Evolutionary conservation across 2,888 invertebrate genomes (phyloP).

Genomic region (Eucriotettix oculatus): DNA sequence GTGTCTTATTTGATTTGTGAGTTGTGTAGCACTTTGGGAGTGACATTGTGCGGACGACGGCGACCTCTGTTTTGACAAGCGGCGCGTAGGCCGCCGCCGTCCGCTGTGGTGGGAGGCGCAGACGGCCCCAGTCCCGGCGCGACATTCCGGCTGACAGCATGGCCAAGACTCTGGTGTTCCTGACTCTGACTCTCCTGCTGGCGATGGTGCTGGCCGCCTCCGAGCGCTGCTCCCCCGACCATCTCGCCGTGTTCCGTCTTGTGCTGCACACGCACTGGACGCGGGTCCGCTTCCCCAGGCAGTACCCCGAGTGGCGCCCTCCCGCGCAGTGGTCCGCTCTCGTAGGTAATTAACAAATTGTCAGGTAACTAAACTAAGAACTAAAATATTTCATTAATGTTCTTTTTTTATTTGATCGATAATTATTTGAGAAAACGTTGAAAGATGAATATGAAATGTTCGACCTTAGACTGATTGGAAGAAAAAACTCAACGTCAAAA

Average conservation of each 20-base stretch:
- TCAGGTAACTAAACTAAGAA: no score
- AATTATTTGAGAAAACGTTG: no score
- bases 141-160: background rate
- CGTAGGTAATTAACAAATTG: conserved; percentile 44
- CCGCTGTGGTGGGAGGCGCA: background rate
- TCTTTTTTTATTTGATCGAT: no score
- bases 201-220: background rate
- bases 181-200: background rate
- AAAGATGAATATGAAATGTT: no score
- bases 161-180: background rate
- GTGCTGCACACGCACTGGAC: conserved; percentile 80
- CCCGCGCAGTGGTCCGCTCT: conserved; percentile 88
- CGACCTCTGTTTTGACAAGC: background rate
- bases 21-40: no score
- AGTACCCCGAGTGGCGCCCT: conserved; percentile 87
- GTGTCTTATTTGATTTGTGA: no score
- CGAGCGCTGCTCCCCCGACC: background rate
- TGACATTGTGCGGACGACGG: no score
- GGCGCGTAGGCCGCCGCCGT: background rate
- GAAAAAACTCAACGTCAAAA: no score
- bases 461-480: no score
- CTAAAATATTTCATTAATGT: no score
- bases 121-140: background rate
- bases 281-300: conserved; percentile 75
- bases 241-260: background rate